These are phyloP conservation scores for Andrena camellia DNA, from an alignment of 2,888 invertebrate genomes.

Conservation along the genomic window DNA sequence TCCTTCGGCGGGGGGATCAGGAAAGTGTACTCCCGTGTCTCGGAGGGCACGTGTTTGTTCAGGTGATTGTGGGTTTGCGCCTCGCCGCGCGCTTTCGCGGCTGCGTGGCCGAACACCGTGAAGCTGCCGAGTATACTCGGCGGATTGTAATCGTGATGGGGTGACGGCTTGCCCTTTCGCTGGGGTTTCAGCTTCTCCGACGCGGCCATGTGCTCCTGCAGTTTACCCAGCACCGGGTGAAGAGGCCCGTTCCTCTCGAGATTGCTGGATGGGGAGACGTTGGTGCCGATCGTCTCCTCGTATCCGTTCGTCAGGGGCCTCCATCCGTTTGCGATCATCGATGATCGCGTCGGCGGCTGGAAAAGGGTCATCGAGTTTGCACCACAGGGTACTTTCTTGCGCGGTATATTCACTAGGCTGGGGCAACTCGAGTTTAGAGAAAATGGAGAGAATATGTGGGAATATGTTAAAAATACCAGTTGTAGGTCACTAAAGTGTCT, in stretches of 20 bases:
- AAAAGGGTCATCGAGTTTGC: conserved; percentile 12
- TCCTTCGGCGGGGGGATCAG: conserved; percentile 81
- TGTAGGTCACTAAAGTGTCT: no score
- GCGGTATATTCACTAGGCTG: no score
- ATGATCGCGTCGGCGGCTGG: conserved; percentile 76
- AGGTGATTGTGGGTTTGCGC: conserved; percentile 27
- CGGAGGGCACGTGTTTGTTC: conserved; percentile 74
- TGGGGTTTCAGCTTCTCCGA: conserved; percentile 77
- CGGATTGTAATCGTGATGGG: conserved; percentile 74
- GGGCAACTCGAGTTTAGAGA: no score
- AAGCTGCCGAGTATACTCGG: conserved; percentile 86
- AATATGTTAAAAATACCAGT: no score
- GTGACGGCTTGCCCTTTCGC: conserved; percentile 71
- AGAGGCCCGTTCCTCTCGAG: conserved; percentile 73
- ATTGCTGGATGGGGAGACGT: conserved; percentile 74
- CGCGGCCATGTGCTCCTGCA: conserved; percentile 80
- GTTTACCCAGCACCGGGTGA: conserved; percentile 79
- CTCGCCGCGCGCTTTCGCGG: conserved; percentile 86
- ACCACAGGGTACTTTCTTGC: neutral
- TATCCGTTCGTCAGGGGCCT: conserved; percentile 80
- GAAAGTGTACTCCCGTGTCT: conserved; percentile 80
- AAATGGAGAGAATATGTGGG: no score
- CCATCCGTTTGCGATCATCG: conserved; percentile 82
- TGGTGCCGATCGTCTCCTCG: conserved; percentile 77
- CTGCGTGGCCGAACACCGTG: conserved; percentile 87